These are phyloP conservation scores for Harpegnathos saltator DNA, from an alignment of 1,140 invertebrate species.

Conservation along the genomic window DNA sequence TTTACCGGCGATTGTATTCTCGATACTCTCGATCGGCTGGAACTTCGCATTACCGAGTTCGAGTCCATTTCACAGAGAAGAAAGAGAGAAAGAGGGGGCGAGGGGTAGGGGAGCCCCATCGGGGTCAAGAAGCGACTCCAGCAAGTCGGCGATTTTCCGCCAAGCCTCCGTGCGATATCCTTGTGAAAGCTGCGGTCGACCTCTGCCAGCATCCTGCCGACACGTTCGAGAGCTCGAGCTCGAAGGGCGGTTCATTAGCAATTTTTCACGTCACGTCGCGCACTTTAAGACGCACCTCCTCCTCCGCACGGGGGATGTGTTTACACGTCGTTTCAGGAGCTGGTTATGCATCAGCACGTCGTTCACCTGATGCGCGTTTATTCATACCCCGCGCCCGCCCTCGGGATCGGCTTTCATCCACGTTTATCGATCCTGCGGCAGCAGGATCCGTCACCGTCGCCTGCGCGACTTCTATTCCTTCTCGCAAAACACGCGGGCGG, in stretches of 20 bases:
- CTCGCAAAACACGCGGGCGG: conserved; percentile 34
- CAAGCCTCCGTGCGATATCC: too few relatives aligned
- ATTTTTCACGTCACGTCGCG: not conserved
- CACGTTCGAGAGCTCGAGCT: too few relatives aligned
- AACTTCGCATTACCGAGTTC: not conserved
- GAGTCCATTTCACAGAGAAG: not conserved
- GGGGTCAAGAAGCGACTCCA: too few relatives aligned
- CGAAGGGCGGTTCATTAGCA: not conserved
- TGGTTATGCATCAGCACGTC: conserved; percentile 28
- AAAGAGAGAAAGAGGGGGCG: not conserved
- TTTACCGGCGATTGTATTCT: not conserved
- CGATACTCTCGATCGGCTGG: not conserved
- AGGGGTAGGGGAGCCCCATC: not conserved
- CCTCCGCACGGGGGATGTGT: not conserved
- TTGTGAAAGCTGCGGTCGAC: too few relatives aligned
- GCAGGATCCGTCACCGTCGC: not conserved
- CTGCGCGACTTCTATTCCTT: conserved; percentile 45
- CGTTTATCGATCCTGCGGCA: conserved; percentile 54
- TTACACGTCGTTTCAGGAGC: conserved; percentile 30
- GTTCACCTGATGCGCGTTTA: conserved; percentile 23
- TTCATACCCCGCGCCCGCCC: conserved; percentile 23
- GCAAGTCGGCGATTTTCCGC: too few relatives aligned
- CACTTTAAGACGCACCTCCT: not conserved
- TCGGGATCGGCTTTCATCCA: conserved; percentile 49
- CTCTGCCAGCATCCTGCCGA: too few relatives aligned